Base-by-base conservation (phyloP, 2,113 vertebrate species). In the Paracyprichromis sp. region DNA sequence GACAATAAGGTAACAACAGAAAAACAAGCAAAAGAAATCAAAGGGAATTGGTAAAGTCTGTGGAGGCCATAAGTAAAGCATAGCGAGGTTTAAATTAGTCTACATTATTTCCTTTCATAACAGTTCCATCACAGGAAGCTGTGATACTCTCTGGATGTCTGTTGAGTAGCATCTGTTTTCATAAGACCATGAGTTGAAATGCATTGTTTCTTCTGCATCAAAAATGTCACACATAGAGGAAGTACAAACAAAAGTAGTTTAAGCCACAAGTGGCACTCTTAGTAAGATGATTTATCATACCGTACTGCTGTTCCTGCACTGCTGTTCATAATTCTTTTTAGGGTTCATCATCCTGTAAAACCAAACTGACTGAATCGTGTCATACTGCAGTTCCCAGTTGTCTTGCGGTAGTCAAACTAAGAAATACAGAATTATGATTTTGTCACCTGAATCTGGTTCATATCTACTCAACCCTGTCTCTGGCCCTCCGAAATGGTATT, bases 291-390 rank as follows among this genome's bases (percentile, higher is more conserved):
- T 90, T 94, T 94, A 93, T 93, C 87, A 78, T 86, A 89, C 91
- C 88, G 85, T 36, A 43, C 76, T 76, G 87, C 85, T 92, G 92
- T 85, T 95, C 85, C 85, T 36, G 63, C 63, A 90, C 79, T 66
- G 61, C 19, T 11, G 24, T 50, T 47, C 40, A 19, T 31, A 19
- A 91, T 94, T 91, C 85, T 86, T 90, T 88, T 91, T 83, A 83
- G 76, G 84, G 90, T 91, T 93, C 57, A 87, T 91, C 76, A 76
- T 78, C 91, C 86, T 90, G 69, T 88, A 91, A 94, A 93, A 87
- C 80, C 83, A 90, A 88, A 91, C 86, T 93, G 93, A 94, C 93
- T 95, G 94, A 96, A 94, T 93, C 69, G 93, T 94, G 94, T 96
- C 92, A 91, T 57, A 40, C 88, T 81, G 53, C 71, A 79, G 79